phyloP scores from a whole-genome alignment of 2,888 invertebrate genomes.

The Pachycephus smyrnensis region DNA sequence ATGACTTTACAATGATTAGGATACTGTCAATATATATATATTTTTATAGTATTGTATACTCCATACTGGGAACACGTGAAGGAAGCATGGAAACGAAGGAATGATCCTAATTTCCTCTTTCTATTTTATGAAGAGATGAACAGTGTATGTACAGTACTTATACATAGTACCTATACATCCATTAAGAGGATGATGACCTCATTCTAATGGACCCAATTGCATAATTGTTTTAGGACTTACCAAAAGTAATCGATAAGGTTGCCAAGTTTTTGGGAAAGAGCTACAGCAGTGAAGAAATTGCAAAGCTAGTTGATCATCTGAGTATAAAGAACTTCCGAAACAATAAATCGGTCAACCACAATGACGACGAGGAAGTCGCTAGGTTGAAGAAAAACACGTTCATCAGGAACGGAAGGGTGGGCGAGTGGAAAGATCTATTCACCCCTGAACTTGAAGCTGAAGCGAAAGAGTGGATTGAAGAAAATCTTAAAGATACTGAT shows the following conservation, averaged over 20 bases:
- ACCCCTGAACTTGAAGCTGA: slow-evolving; percentile 73
- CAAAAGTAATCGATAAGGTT: slow-evolving; percentile 70
- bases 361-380: slow-evolving; percentile 72
- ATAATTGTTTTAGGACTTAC: slow-evolving; percentile 67
- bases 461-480: slow-evolving; percentile 77
- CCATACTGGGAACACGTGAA: slow-evolving; percentile 82
- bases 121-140: slow-evolving; percentile 84
- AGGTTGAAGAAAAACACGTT: slow-evolving; percentile 71
- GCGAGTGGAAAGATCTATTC: slow-evolving; percentile 80
- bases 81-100: slow-evolving; percentile 77
- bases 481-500: slow-evolving; percentile 73
- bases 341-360: slow-evolving; percentile 82
- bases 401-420: slow-evolving; percentile 62
- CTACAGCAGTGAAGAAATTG: slow-evolving; percentile 71
- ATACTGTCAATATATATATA: slow-evolving; percentile 13
- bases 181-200: neutral
- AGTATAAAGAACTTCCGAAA: slow-evolving; percentile 81
- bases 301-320: slow-evolving; percentile 76
- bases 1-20: neutral
- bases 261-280: slow-evolving; percentile 73
- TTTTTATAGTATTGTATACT: slow-evolving; percentile 74
- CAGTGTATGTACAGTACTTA: slow-evolving; percentile 65
- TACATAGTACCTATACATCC: no score
- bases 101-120: slow-evolving; percentile 77
- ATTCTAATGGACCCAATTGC: no score